Evolutionary conservation across 2,797 vertebrate species (phyloP), one percentile per base, ranked within the genome.

Genomic region (Myoxocephalus aenaeus): DNA sequence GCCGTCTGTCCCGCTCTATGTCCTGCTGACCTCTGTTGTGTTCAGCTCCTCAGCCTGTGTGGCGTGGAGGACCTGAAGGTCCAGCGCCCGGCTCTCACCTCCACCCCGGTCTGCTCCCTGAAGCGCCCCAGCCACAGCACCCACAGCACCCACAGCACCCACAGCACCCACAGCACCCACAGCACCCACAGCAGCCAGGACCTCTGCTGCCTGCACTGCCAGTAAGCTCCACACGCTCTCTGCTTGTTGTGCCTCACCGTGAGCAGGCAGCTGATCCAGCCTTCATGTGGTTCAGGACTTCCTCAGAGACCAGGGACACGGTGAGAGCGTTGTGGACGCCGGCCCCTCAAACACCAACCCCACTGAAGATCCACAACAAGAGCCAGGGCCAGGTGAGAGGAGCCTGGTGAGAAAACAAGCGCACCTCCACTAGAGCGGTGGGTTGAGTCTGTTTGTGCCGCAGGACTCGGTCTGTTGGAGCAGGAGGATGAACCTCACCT

Each of bases 81-180:
- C 68, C 95, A 95, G 92, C 92, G 92, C 86, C 95, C 95, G 53
- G 84, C 93, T 46, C 95, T 95, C 89, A 96, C 96, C 73, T 97
- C 96, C 0, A 97, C 96, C 20, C 96, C 97, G 10, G 81, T 96
- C 62, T 96, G 96, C 88, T 93, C 94, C 12, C 94, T 95, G 65
- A 96, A 96, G 83, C 94, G 95, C 86, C 86, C 95, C 61, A n/a
- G n/a, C n/a, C n/a, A n/a, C n/a, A n/a, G n/a, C n/a, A n/a, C n/a
- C n/a, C n/a, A n/a, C n/a, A n/a, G n/a, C n/a, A n/a, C n/a, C n/a
- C n/a, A n/a, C n/a, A n/a, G n/a, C n/a, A n/a, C n/a, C n/a, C n/a
- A n/a, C n/a, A n/a, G n/a, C n/a, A n/a, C n/a, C n/a, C n/a, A n/a
- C n/a, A n/a, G n/a, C 61, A 83, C 90, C 73, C 95, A 44, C 25